Evolutionary conservation across 1,140 invertebrate genomes (phyloP), one percentile per base, ranked within the genome.

Genomic region (Harpegnathos saltator): DNA sequence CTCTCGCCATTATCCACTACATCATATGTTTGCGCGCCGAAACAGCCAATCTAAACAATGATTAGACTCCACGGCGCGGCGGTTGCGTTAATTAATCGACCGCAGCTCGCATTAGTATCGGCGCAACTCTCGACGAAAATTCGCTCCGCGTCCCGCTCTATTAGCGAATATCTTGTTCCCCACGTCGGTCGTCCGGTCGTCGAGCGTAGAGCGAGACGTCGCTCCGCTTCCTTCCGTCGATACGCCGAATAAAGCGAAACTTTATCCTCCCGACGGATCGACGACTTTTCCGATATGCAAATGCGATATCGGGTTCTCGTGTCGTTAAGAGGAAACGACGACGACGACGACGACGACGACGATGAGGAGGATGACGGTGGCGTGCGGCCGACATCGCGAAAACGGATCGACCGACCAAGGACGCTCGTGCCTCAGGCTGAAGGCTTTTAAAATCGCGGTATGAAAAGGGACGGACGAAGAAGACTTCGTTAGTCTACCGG

Each of bases 71-170:
- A n/a, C 71, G 74, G 38, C 38, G 38, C 19, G 26, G 15, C 62
- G 61, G 65, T 54, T 82, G 22, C 59, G 86, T 84, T 78, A 78
- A 88, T 88, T 88, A 88, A 88, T 88, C 78, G 73, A 88, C 82
- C 80, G 14, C 33, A 24, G 56, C 48, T 26, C 52, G 56, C 33
- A 73, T 82, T 85, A 81, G 81, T 17, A 50, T 24, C 29, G 33
- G 19, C 22, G 33, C n/a, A 38, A n/a, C n/a, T n/a, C n/a, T n/a
- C 15, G 3, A 22, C 50, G 56, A 82, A 44, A 44, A 24, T 72
- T 61, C 19, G 24, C n/a, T 72, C 78, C 11, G 24, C 48, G 26
- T 33, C 62, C 14, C 38, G 44, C 0, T 7, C 14, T 58, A 7
- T 71, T 80, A 80, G 71, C 4, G 22, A n/a, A 2, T 77, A n/a